A percentile compares a stretch with the other conserved stretches of the same genome.
Conservation (phyloP, 2,888 invertebrate genomes). For the Anticlea derivata region DNA sequence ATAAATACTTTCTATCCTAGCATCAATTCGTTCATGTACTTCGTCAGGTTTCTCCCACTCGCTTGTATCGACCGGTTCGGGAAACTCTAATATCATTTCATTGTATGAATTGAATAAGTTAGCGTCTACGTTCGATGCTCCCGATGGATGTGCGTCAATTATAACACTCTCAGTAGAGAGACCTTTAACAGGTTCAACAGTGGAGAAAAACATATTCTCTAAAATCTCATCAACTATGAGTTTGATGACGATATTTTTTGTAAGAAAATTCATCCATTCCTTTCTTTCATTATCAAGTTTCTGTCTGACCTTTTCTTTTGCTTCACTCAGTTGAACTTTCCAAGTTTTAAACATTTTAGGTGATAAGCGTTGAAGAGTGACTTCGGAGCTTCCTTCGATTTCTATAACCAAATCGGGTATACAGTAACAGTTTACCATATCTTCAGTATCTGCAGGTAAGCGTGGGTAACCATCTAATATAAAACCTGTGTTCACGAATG, state of each 20-base stretch:
- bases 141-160: conserved; percentile 72
- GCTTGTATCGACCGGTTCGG: conserved; percentile 72
- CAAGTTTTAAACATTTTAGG: conserved; percentile 61
- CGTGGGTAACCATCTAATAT: conserved; percentile 86
- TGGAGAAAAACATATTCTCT: conserved; percentile 39
- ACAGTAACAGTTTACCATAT: conserved; percentile 73
- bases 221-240: conserved; percentile 62
- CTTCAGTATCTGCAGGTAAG: conserved; percentile 77
- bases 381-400: conserved; percentile 64
- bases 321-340: conserved; percentile 65
- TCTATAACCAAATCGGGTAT: conserved; percentile 85
- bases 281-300: conserved; percentile 49
- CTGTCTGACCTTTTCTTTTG: conserved; percentile 51
- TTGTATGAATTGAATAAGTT: conserved; percentile 61
- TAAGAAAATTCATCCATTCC: conserved; percentile 58
- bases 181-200: conserved; percentile 34
- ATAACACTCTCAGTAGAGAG: conserved; percentile 63
- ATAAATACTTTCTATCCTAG: conserved; percentile 70
- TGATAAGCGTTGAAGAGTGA: conserved; percentile 56
- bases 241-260: conserved; percentile 56
- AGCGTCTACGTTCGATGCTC: conserved; percentile 59
- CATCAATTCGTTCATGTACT: conserved; percentile 69
- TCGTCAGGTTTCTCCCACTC: conserved; percentile 79
- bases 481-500: conserved; percentile 77
- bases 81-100: conserved; percentile 66